Evolutionary conservation across 2,113 vertebrate genomes (phyloP).

Genomic region (Panthera leo): DNA sequence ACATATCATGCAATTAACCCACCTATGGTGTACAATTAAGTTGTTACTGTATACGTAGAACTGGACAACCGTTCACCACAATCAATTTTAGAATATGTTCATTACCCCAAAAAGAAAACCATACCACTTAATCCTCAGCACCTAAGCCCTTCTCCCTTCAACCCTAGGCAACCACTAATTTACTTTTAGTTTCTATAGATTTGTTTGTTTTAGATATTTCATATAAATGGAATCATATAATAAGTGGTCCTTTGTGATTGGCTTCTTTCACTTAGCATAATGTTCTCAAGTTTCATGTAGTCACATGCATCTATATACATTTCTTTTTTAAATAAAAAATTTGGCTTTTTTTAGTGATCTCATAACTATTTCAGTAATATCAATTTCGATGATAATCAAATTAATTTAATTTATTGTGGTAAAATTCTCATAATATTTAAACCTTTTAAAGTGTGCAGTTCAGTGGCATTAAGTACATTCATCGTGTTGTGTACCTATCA

Average conservation of each 20-base stretch:
- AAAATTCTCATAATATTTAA: neutral
- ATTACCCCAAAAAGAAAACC: neutral
- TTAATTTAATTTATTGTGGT: neutral
- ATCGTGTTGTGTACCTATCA: neutral
- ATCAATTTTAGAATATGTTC: neutral
- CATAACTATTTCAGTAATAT: neutral
- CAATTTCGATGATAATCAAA: neutral
- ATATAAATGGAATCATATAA: neutral
- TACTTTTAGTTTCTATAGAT: neutral
- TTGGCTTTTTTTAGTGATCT: neutral
- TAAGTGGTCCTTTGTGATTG: neutral
- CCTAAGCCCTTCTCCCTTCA: neutral
- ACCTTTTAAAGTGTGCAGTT: neutral
- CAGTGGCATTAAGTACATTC: neutral
- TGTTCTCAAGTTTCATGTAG: neutral
- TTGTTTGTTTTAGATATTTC: neutral
- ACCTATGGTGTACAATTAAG: neutral
- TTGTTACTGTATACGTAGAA: neutral
- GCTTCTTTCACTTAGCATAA: neutral
- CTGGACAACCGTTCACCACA: neutral
- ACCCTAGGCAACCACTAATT: neutral
- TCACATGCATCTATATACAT: neutral
- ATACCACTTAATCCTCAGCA: neutral
- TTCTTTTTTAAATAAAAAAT: neutral
- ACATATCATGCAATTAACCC: neutral